Evolutionary conservation across 2,797 vertebrate genomes (phyloP).

Genomic region (Botia kubotai): DNA sequence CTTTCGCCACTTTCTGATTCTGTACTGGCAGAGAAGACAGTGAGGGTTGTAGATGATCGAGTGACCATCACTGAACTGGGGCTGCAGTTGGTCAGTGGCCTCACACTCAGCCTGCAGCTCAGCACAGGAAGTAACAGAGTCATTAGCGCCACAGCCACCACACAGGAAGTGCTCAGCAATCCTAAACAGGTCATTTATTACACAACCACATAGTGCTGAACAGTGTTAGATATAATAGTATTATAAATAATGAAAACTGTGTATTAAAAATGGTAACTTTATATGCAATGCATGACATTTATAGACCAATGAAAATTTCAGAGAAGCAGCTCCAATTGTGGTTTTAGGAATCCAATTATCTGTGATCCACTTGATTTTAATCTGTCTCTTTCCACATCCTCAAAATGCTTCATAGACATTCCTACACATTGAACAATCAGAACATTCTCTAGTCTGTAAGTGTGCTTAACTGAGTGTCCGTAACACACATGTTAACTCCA

Average conservation of each 20-base stretch:
- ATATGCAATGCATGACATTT: no score
- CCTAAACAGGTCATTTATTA: conserved; percentile 81
- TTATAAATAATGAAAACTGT: not conserved
- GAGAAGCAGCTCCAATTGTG: no score
- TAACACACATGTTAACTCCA: not conserved
- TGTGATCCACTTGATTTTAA: no score
- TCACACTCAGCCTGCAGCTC: conserved; percentile 88
- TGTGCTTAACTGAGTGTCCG: no score
- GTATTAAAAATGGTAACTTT: no score
- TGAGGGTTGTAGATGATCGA: conserved; percentile 92
- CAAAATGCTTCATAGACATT: not conserved
- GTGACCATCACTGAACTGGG: conserved; percentile 93
- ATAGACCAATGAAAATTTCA: no score
- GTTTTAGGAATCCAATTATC: no score
- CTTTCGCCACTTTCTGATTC: conserved; percentile 94
- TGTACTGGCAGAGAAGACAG: conserved; percentile 94
- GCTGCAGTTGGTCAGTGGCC: conserved; percentile 90
- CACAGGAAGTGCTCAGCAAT: conserved; percentile 88
- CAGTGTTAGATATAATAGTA: not conserved
- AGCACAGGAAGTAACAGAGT: conserved; percentile 83
- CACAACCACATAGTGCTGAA: not conserved
- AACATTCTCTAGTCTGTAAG: no score
- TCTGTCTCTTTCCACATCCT: not conserved
- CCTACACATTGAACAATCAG: not conserved
- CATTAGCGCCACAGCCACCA: conserved; percentile 84